Evolutionary conservation across 1,140 invertebrate genomes (phyloP).

Genomic region (Colletes gigas): DNA sequence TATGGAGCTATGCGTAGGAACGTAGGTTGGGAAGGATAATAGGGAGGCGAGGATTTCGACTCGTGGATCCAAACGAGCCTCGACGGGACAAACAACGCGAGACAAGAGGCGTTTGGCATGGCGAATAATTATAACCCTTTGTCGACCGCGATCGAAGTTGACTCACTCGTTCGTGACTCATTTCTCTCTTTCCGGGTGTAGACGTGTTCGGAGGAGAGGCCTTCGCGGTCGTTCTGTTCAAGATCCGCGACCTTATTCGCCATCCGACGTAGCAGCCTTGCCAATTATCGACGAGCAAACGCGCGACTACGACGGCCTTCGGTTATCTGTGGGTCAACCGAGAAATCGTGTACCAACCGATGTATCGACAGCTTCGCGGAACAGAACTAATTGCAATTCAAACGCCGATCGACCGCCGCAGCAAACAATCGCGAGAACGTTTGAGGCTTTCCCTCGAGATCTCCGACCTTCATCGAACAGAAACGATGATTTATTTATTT

Average conservation of each 20-base stretch:
- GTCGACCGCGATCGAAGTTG: conserved; percentile 40
- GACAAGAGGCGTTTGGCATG: conserved; percentile 1
- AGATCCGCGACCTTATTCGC: conserved; percentile 57
- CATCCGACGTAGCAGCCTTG: conserved; percentile 43
- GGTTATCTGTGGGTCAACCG: conserved; percentile 45
- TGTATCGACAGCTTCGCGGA: conserved; percentile 1
- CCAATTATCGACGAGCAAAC: conserved; percentile 37
- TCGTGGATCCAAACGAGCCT: not conserved
- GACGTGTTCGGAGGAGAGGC: not conserved
- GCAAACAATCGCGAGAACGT: not conserved
- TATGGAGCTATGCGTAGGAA: too few species aligned
- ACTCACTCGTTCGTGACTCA: conserved; percentile 50
- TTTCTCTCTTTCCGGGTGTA: conserved; percentile 47
- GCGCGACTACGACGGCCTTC: conserved; percentile 50
- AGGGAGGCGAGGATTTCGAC: not conserved
- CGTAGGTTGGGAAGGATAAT: too few species aligned
- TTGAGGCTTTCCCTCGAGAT: not conserved
- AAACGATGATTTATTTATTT: conserved; percentile 5
- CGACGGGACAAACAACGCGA: not conserved
- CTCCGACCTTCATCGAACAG: not conserved
- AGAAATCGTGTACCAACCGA: not conserved
- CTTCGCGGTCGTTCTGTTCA: conserved; percentile 25
- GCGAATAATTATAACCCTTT: conserved; percentile 29
- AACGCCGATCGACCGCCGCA: conserved; percentile 12
- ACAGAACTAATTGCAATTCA: not conserved